These are phyloP conservation scores for Epistrophella euchroma DNA, from an alignment of 2,888 invertebrate genomes.

Conservation along the genomic window DNA sequence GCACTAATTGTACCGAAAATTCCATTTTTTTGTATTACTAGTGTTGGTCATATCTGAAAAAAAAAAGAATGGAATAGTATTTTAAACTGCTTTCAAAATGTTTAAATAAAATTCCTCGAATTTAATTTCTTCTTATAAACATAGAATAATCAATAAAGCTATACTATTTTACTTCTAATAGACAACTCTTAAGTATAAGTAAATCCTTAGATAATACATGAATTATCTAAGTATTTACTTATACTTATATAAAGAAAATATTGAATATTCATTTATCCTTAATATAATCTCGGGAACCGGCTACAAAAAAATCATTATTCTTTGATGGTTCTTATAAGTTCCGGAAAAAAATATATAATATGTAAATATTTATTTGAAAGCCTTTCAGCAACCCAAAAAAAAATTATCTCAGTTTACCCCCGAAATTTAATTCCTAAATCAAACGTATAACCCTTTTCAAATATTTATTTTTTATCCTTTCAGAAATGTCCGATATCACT, in stretches of 20 bases:
- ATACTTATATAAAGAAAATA: background rate
- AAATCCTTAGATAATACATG: too few species aligned
- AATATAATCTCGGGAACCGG: background rate
- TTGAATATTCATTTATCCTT: conserved; percentile 1
- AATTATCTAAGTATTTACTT: too few species aligned
- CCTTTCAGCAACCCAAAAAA: background rate
- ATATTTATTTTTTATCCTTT: conserved; percentile 8
- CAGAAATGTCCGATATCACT: conserved; percentile 12
- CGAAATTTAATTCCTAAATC: conserved; percentile 2
- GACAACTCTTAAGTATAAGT: too few species aligned
- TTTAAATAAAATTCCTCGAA: too few species aligned
- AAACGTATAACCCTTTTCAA: conserved; percentile 32
- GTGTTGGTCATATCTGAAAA: too few species aligned
- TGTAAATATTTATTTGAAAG: background rate
- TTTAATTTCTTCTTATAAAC: too few species aligned
- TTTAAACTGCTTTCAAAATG: too few species aligned
- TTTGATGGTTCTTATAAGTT: conserved; percentile 2
- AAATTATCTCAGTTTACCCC: background rate
- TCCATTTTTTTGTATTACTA: too few species aligned
- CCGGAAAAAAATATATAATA: background rate
- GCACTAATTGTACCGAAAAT: too few species aligned
- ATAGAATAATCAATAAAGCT: too few species aligned
- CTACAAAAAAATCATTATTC: conserved; percentile 2
- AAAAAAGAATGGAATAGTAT: too few species aligned
- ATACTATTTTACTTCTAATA: too few species aligned